These are phyloP conservation scores for Panopea generosa DNA, from an alignment of 2,888 invertebrate species.

Conservation along the genomic window DNA sequence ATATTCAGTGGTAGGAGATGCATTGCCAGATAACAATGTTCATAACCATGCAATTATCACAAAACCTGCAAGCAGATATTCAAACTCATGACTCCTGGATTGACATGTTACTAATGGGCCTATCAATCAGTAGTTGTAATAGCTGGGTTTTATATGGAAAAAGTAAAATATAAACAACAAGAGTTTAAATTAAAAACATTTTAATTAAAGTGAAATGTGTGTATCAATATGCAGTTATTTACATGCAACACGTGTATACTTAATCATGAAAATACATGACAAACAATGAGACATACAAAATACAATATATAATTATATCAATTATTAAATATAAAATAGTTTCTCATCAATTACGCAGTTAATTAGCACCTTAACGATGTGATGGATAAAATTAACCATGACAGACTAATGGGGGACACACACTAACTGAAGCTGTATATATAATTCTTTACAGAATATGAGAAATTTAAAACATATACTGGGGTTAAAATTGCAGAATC, in stretches of 20 bases:
- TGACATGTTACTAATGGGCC: too few species aligned
- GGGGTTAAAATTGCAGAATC: too few species aligned
- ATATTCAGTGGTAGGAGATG: too few species aligned
- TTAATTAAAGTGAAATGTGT: constrained; percentile 62
- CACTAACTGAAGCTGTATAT: not conserved
- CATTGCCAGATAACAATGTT: too few species aligned
- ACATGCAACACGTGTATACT: constrained; percentile 46
- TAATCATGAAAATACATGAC: not conserved
- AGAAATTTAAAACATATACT: too few species aligned
- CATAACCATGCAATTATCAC: too few species aligned
- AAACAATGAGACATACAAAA: constrained; percentile 2
- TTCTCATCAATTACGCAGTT: not conserved
- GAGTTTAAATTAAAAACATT: constrained; percentile 57
- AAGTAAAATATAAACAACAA: constrained; percentile 8
- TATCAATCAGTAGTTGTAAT: too few species aligned
- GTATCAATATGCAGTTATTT: constrained; percentile 52
- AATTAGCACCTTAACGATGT: constrained; percentile 9
- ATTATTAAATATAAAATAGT: constrained; percentile 5
- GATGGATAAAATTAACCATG: constrained; percentile 6
- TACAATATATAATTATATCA: constrained; percentile 3
- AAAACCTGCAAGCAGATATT: too few species aligned
- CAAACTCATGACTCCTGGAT: too few species aligned
- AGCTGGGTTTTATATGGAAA: too few species aligned
- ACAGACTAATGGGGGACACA: not conserved
- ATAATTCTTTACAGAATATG: too few species aligned